Evolutionary conservation across 2,113 vertebrate genomes (phyloP).

Genomic region (Tachuris rubrigastra): DNA sequence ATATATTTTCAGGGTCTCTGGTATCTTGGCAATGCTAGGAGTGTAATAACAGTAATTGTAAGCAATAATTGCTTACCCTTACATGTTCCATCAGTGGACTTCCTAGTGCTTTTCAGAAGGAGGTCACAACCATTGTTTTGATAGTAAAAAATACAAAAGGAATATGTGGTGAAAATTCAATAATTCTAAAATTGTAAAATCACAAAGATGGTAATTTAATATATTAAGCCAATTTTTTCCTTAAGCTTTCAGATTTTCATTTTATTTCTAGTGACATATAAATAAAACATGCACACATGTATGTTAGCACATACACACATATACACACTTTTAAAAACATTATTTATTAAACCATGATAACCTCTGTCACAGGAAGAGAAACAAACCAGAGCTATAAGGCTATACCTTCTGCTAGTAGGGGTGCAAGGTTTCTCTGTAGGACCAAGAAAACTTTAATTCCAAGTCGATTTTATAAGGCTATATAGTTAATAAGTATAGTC

Average conservation of each 20-base stretch:
- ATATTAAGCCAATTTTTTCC: background rate
- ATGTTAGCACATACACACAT: too few relatives aligned
- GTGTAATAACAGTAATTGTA: background rate
- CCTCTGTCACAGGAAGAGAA: background rate
- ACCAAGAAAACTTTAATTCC: background rate
- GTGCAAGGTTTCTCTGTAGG: background rate
- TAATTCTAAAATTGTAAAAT: background rate
- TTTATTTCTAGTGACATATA: background rate
- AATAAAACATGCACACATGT: background rate
- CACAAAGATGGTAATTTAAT: background rate
- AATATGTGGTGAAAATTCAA: background rate
- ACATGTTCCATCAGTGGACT: background rate
- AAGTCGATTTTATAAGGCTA: background rate
- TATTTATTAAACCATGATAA: background rate
- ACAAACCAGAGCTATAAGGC: background rate
- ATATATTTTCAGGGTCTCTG: background rate
- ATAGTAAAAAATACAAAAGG: background rate
- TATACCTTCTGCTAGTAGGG: background rate
- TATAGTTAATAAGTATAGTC: too few relatives aligned
- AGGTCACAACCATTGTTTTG: background rate
- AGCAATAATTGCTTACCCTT: background rate
- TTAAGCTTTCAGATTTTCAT: background rate
- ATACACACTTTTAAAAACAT: background rate
- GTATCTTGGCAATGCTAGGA: background rate
- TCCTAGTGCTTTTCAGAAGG: background rate